phyloP scores from a whole-genome alignment of 2,113 vertebrate genomes.

The Coryphaenoides rupestris region DNA sequence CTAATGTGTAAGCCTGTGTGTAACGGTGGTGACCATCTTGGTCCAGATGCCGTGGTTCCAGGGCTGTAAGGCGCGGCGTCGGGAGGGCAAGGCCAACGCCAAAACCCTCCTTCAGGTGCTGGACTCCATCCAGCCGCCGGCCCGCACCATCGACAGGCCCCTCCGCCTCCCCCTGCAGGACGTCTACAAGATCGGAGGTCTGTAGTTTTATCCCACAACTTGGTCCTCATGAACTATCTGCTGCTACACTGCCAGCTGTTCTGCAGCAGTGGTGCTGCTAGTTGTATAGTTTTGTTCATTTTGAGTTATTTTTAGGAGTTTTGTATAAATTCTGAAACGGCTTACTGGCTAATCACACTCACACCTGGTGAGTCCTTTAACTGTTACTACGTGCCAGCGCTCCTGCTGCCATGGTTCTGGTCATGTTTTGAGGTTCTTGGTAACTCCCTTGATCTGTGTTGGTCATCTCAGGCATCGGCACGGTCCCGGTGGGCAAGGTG shows the following conservation, averaged over 20 bases:
- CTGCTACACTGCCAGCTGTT: not conserved
- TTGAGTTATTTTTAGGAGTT: too few species aligned
- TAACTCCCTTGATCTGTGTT: not conserved
- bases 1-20: not conserved
- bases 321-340: too few species aligned
- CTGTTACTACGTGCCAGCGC: too few species aligned
- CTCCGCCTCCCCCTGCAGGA: constrained; percentile 78
- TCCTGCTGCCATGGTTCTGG: too few species aligned
- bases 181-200: constrained; percentile 81
- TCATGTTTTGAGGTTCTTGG: too few species aligned
- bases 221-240: not conserved
- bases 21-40: not conserved
- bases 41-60: constrained; percentile 78
- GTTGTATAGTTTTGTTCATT: too few species aligned
- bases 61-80: constrained; percentile 73
- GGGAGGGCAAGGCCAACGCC: constrained; percentile 63
- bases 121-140: constrained; percentile 70
- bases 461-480: constrained; percentile 63
- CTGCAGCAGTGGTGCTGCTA: not conserved
- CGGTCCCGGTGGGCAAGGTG: constrained; percentile 67
- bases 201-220: not conserved
- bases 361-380: too few species aligned
- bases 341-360: too few species aligned
- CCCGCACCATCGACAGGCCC: constrained; percentile 73
- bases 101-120: constrained; percentile 76